A percentile compares a stretch with the other conserved stretches of the same genome.
Conservation (phyloP, 2,888 invertebrate species). For the Drosophila birchii region DNA sequence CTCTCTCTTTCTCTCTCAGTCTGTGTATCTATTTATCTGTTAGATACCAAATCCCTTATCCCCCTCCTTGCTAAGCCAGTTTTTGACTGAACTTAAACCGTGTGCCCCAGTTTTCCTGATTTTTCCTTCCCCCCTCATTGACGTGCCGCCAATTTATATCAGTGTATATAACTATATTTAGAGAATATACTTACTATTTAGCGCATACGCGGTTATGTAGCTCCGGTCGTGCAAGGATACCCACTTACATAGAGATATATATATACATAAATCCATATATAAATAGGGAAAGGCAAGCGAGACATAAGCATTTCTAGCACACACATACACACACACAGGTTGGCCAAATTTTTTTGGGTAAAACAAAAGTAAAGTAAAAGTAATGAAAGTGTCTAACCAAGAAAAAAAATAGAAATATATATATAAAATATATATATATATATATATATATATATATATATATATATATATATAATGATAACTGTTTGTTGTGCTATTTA, state of each 20-base stretch:
- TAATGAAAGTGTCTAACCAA: constrained; percentile 8
- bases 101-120: too few species aligned
- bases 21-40: background rate
- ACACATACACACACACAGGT: constrained; percentile 29
- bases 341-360: constrained; percentile 62
- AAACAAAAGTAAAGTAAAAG: constrained; percentile 13
- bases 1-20: background rate
- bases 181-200: constrained; percentile 30
- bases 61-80: constrained; percentile 30
- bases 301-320: constrained; percentile 55
- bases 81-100: constrained; percentile 64
- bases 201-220: constrained; percentile 47
- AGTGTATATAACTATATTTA: constrained; percentile 52
- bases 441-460: background rate
- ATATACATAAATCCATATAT: constrained; percentile 23
- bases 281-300: constrained; percentile 23
- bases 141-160: constrained; percentile 62
- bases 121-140: background rate
- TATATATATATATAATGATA: constrained; percentile 18
- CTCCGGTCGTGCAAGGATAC: constrained; percentile 31
- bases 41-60: background rate
- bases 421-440: background rate
- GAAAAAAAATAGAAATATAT: background rate
- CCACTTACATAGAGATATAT: constrained; percentile 51
- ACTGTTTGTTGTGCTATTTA: constrained; percentile 58